These are phyloP conservation scores for Eustalomyia histrio DNA, from an alignment of 2,888 invertebrate genomes.

Conservation along the genomic window DNA sequence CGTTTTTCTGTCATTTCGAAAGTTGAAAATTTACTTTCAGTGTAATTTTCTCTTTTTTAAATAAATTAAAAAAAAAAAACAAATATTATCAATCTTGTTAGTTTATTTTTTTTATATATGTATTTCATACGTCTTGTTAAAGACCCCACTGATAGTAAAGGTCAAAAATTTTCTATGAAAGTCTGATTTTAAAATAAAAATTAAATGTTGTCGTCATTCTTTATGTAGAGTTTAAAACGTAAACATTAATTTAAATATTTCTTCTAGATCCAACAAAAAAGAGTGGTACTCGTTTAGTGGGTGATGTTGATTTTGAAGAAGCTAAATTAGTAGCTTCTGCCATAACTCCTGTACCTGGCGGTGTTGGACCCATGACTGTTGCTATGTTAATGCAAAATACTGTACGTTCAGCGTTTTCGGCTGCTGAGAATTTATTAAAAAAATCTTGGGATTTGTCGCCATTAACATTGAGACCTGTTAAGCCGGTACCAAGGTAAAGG, in stretches of 20 bases:
- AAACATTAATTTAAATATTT: not conserved
- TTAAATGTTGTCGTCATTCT: slow-evolving; percentile 10
- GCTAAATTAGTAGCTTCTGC: slow-evolving; percentile 89
- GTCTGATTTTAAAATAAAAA: too few species aligned
- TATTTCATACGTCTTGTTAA: not conserved
- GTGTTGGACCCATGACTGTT: slow-evolving; percentile 99
- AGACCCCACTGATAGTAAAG: slow-evolving; percentile 46
- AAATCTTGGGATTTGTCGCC: slow-evolving; percentile 86
- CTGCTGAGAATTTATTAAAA: slow-evolving; percentile 81
- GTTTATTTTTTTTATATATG: slow-evolving; percentile 8
- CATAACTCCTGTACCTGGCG: slow-evolving; percentile 97
- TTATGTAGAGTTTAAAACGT: not conserved
- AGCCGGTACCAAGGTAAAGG: slow-evolving; percentile 91
- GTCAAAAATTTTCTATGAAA: slow-evolving; percentile 9
- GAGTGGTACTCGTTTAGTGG: slow-evolving; percentile 90
- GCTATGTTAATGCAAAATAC: slow-evolving; percentile 99
- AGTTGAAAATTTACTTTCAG: too few species aligned
- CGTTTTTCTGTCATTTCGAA: too few species aligned
- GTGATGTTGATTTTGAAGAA: slow-evolving; percentile 94
- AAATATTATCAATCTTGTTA: too few species aligned
- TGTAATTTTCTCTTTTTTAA: too few species aligned
- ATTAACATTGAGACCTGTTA: slow-evolving; percentile 83
- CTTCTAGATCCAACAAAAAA: slow-evolving; percentile 86
- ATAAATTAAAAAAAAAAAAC: too few species aligned
- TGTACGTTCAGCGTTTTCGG: slow-evolving; percentile 88